Conservation (phyloP, 2,797 vertebrate genomes). For the Trematocara caparti region DNA sequence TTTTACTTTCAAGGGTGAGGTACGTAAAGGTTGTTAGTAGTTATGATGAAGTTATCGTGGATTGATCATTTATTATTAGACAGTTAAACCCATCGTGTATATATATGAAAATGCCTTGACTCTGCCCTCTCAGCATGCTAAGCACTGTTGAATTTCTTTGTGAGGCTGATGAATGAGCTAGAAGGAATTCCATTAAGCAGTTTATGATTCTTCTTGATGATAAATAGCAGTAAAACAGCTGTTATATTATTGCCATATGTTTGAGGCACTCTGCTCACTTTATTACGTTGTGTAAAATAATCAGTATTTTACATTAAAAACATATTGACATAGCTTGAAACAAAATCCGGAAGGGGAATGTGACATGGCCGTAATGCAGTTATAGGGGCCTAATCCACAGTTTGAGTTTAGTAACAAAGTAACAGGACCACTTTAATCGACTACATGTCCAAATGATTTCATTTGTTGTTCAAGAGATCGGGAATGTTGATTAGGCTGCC, state of each 20-base stretch:
- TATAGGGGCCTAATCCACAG: not conserved
- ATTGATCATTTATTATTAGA: not conserved
- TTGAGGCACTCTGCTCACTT: not conserved
- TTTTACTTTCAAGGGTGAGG: conserved; percentile 22
- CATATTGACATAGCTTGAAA: not conserved
- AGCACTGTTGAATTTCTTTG: not conserved
- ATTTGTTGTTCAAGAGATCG: conserved; percentile 29
- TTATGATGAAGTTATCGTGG: not conserved
- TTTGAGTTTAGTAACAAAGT: not conserved
- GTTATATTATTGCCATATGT: not conserved
- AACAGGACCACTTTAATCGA: not conserved
- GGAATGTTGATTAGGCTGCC: conserved; percentile 45
- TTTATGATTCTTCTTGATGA: not conserved
- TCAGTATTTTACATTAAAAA: not conserved
- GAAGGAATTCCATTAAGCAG: not conserved
- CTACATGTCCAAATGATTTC: conserved; percentile 21
- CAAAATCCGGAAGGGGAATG: not conserved
- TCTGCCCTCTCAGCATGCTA: not conserved
- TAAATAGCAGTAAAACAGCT: not conserved
- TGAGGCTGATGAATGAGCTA: conserved; percentile 11
- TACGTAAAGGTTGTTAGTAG: not conserved
- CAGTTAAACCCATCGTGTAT: not conserved
- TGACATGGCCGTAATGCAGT: not conserved
- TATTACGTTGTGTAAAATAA: not conserved
- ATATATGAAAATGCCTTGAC: not conserved